phyloP scores from a whole-genome alignment of 2,113 vertebrate genomes.

The Tretioscincus oriximinensis region DNA sequence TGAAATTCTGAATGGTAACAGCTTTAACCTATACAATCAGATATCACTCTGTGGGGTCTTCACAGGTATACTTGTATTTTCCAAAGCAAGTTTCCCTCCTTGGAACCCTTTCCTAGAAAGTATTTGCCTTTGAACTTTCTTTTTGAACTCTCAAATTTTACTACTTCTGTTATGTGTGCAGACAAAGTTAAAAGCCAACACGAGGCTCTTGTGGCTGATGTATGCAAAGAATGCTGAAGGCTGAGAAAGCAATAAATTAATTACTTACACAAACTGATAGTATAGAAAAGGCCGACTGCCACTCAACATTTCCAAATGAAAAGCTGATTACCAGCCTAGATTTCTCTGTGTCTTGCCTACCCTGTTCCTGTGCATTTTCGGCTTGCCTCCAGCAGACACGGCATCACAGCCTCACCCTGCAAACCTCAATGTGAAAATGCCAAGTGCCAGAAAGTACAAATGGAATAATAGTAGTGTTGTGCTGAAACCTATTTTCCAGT shows the following conservation, averaged over 20 bases:
- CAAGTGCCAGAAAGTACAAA: not conserved
- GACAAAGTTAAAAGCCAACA: constrained; percentile 72
- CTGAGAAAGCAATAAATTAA: constrained; percentile 27
- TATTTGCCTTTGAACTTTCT: constrained; percentile 73
- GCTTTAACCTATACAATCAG: constrained; percentile 50
- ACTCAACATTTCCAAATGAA: not conserved
- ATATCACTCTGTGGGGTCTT: constrained; percentile 73
- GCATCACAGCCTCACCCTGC: not conserved
- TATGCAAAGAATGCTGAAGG: constrained; percentile 35
- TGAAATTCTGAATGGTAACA: constrained; percentile 34
- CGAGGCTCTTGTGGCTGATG: constrained; percentile 62
- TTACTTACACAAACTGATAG: constrained; percentile 21
- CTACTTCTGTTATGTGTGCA: constrained; percentile 68
- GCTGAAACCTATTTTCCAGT: no score
- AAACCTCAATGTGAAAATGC: not conserved
- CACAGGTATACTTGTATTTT: constrained; percentile 64
- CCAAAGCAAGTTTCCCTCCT: constrained; percentile 71
- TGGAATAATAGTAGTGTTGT: not conserved
- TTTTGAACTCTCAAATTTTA: constrained; percentile 72
- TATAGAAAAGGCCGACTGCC: not conserved
- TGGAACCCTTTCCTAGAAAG: constrained; percentile 76
- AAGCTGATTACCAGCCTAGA: not conserved
- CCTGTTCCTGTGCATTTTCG: not conserved
- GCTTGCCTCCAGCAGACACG: not conserved
- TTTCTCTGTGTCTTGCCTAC: not conserved